Conservation (phyloP, 2,888 invertebrate genomes). For the Strigamia crassipes region DNA sequence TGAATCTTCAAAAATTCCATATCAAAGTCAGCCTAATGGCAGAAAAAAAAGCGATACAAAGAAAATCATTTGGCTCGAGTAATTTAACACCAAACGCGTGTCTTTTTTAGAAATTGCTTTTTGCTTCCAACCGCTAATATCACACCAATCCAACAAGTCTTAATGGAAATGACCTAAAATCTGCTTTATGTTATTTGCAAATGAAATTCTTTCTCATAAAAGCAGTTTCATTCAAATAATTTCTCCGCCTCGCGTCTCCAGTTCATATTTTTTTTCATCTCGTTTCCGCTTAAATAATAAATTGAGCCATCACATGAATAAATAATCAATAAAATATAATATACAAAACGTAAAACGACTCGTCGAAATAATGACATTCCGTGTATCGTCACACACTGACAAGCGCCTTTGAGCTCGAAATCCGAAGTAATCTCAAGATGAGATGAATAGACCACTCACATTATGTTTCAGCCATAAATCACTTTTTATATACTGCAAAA, state of each 20-base stretch:
- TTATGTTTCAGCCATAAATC: not conserved
- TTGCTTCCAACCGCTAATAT: too few relatives aligned
- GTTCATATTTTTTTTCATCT: too few relatives aligned
- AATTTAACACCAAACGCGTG: too few relatives aligned
- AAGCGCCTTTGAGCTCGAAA: not conserved
- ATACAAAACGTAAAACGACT: not conserved
- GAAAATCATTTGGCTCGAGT: not conserved
- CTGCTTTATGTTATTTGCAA: too few relatives aligned
- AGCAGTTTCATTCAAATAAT: too few relatives aligned
- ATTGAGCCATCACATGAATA: not conserved
- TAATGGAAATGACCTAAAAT: too few relatives aligned
- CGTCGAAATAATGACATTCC: not conserved
- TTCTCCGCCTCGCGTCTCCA: too few relatives aligned
- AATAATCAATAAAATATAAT: not conserved
- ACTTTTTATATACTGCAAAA: not conserved
- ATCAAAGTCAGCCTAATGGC: not conserved
- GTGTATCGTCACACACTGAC: not conserved
- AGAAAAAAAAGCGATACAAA: not conserved
- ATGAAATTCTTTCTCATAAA: too few relatives aligned
- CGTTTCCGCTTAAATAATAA: too few relatives aligned
- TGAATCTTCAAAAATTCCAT: constrained; percentile 7
- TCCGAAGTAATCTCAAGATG: not conserved
- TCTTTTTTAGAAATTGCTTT: too few relatives aligned
- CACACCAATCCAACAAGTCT: too few relatives aligned
- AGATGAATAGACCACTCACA: not conserved